Base-by-base conservation (phyloP, 1,140 invertebrate genomes). In the Hycleus cichorii region DNA sequence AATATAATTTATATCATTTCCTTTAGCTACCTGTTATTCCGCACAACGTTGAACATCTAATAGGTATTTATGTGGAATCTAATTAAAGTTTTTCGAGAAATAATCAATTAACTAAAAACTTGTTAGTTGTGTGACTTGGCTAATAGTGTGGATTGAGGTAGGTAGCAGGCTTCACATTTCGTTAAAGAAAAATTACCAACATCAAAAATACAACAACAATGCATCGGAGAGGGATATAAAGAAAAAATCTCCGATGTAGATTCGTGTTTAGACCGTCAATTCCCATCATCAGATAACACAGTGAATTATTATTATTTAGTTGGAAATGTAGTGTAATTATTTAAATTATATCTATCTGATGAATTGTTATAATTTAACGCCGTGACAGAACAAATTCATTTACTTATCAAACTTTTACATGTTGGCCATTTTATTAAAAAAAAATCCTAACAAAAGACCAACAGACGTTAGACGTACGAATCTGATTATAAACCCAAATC, bases 1-100 rank as follows among this genome's bases (percentile, higher is more conserved):
- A 45, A 42, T 53, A 53, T 53, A 53, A 53, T 53, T 53, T 53
- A 53, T 53, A 53, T 53, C 43, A 53, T 53, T 53, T 53, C 43
- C 42, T 53, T 27, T 7, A 46, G 51, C 51, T 53, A 53, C 51
- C 51, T 53, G 51, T 53, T 53, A 53, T 53, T 53, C 43, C 18
- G 51, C 51, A 45, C 46, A 45, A 32, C 32, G 2, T 32, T 4
- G 45, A 53, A 53, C 51, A 53, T 53, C 51, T 53, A 53, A 53
- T 53, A 45, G 51, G 51, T 45, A 53, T 53, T 53, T 53, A 53
- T 18, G 46, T 4, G 42, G 51, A 53, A 53, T 53, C 46, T 53
- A 53, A 53, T 53, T 53, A 53, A 46, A 25, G 42, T 53, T 45
- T 53, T 53, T 52, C 42, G 51, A 53, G 45, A 53, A 53, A 53